Base-by-base conservation (phyloP, 2,113 vertebrate species). In the Larimichthys crocea region DNA sequence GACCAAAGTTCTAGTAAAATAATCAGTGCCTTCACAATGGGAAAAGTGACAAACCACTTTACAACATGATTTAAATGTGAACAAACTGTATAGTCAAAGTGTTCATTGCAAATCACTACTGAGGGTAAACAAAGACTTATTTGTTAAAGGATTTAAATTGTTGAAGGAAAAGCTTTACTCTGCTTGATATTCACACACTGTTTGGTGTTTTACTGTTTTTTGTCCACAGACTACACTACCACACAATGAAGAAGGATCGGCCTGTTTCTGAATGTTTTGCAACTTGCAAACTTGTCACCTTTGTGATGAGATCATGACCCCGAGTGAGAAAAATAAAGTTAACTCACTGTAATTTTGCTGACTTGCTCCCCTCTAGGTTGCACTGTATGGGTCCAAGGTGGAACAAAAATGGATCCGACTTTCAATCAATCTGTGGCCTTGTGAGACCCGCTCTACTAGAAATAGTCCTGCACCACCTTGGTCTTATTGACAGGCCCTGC, bases 321-420 rank as follows among this genome's bases (percentile, higher is more conserved):
- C 22, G 46, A 59, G 26, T 46, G 35, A 60, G 29, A 62, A 82
- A 82, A 66, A 79, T 20, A 52, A 56, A 22, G 16, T 42, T 9
- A 17, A 66, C 56, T 50, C 49, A 44, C 26, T 71, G 63, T 59
- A 57, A 31, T 67, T 42, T 63, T 50, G 52, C 82, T 74, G 64
- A 71, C 68, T 63, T 29, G 49, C 46, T 20, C 19, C 29, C 55
- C 35, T 76, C 31, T 19, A 55, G 46, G 15, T 26, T 76, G 12
- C 15, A 22, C 31, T 74, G 15, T 22, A 24, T 29, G 46, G 55
- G 20, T 24, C 52, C 29, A 66, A 60, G 79, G 69, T 65, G 56
- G 24, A 19, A 72, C 59, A 82, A 75, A 77, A 77, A 85, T 75
- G 26, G 63, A 83, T 89, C 69, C 20, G 79, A 62, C 70, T 74